Base-by-base conservation (phyloP, 2,888 invertebrate genomes). In the Lordiphosa fenestrarum region DNA sequence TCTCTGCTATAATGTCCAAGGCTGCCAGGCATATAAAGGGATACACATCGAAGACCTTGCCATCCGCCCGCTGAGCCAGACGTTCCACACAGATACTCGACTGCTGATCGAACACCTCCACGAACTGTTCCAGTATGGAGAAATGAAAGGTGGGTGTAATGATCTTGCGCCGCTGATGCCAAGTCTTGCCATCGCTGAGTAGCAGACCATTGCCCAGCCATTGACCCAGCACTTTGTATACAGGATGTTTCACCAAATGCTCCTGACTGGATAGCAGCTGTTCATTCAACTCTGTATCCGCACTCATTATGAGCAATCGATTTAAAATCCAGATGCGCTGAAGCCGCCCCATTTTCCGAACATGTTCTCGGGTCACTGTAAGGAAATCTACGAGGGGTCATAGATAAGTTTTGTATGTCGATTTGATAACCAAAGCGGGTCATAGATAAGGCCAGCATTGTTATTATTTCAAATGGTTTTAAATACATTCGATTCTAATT, bases 131-230 rank as follows among this genome's bases (percentile, higher is more conserved):
- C 41, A 95, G 88, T 54, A 95, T 94, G 75, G 93, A 93, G 85
- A 95, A 95, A 86, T 95, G 95, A 86, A 95, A 95, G 0, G 95
- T 92, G 2, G 95, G 95, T 0, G 95, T 95, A 50, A 95, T 88
- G 60, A 95, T 91, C 87, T 94, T 94, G 33, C 95, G 91, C 19
- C 93, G 91, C 0, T 88, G 89, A 74, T 91, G 91, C 95, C 95
- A 95, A 88, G 91, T 92, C 1, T 86, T 69, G 30, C 87, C 88
- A 30, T 83, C 80, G 60, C 87, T 88, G 5, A 88, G 52, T 0
- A 89, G 63, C 1, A 89, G 50, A 0, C 89, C 89, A 2, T 66
- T 73, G 4, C 89, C 89, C 39, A 89, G 70, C 89, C 89, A 89
- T 13, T 73, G 72, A 0, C 66, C 53, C 2, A 89, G 65, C 9